Percentiles rank a stretch among this genome's conserved stretches.
Evolutionary conservation across 2,888 invertebrate species (phyloP).

Genomic region (Drosophila sordidula): DNA sequence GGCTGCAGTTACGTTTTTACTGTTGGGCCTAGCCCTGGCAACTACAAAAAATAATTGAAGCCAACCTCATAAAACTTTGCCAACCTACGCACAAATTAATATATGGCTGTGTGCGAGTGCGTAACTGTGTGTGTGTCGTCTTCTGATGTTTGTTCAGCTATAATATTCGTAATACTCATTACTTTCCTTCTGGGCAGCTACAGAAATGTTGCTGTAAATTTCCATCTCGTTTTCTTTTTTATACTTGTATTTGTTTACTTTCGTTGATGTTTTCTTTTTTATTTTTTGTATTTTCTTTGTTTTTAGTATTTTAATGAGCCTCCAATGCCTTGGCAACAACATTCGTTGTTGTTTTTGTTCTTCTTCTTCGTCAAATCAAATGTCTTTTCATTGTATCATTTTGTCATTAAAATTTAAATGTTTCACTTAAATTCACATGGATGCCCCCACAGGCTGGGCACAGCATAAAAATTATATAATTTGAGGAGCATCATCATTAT

Average conservation of each 20-base stretch:
- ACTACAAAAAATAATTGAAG: conserved; percentile 67
- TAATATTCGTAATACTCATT: conserved; percentile 35
- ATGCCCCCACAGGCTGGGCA: background rate
- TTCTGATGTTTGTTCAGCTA: conserved; percentile 32
- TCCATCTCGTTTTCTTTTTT: conserved; percentile 4
- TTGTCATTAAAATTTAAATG: conserved; percentile 37
- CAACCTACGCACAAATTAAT: conserved; percentile 26
- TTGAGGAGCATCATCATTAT: conserved; percentile 13
- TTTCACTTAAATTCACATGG: conserved; percentile 11
- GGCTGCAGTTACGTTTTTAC: conserved; percentile 36
- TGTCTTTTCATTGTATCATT: conserved; percentile 15
- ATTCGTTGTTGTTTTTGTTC: background rate
- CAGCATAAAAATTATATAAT: conserved; percentile 20
- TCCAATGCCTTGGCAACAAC: conserved; percentile 43
- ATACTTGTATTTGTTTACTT: conserved; percentile 4
- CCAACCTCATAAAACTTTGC: conserved; percentile 60
- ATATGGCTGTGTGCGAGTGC: conserved; percentile 3
- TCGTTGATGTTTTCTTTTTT: background rate
- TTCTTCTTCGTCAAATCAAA: conserved; percentile 11
- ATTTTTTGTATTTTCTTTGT: conserved; percentile 6
- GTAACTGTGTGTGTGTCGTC: background rate
- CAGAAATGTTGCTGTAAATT: conserved; percentile 16
- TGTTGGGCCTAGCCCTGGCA: conserved; percentile 31
- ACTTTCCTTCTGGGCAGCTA: conserved; percentile 23
- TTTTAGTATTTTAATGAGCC: conserved; percentile 45